Conservation (phyloP, 2,888 invertebrate genomes). For the Mesochorus sp. region DNA sequence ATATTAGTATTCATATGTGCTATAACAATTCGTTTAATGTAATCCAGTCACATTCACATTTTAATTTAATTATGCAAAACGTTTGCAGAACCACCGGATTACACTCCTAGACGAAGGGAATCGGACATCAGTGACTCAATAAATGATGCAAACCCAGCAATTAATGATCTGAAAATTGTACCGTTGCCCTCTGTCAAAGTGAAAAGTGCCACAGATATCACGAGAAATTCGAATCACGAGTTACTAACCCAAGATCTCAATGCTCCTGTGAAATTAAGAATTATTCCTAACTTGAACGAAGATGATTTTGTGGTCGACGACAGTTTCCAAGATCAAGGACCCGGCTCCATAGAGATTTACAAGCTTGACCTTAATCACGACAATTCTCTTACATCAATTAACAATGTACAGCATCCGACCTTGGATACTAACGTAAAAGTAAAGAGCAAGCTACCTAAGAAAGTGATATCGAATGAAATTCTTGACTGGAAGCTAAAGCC, state of each 20-base stretch:
- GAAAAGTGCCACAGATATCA: neutral
- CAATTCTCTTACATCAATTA: no score
- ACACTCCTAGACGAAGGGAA: slow-evolving; percentile 15
- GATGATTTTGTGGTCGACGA: slow-evolving; percentile 59
- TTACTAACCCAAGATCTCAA: neutral
- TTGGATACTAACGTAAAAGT: no score
- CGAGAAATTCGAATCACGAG: slow-evolving; percentile 11
- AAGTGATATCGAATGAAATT: slow-evolving; percentile 51
- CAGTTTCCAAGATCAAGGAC: slow-evolving; percentile 74
- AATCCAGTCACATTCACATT: neutral
- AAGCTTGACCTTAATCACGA: slow-evolving; percentile 71
- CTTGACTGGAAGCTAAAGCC: slow-evolving; percentile 57
- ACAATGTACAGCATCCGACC: no score
- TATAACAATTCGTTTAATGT: neutral
- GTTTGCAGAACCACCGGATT: slow-evolving; percentile 57
- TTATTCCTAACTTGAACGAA: neutral
- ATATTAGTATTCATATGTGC: neutral
- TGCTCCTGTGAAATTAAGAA: slow-evolving; percentile 5
- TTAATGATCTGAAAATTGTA: slow-evolving; percentile 25
- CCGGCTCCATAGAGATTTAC: slow-evolving; percentile 76
- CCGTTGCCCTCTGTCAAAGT: slow-evolving; percentile 7
- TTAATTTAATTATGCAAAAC: slow-evolving; percentile 47
- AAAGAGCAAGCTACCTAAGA: slow-evolving; percentile 70
- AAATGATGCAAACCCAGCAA: slow-evolving; percentile 19
- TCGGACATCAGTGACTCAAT: slow-evolving; percentile 26